These are phyloP conservation scores for Sipha maydis DNA, from an alignment of 2,888 invertebrate genomes.

Conservation along the genomic window DNA sequence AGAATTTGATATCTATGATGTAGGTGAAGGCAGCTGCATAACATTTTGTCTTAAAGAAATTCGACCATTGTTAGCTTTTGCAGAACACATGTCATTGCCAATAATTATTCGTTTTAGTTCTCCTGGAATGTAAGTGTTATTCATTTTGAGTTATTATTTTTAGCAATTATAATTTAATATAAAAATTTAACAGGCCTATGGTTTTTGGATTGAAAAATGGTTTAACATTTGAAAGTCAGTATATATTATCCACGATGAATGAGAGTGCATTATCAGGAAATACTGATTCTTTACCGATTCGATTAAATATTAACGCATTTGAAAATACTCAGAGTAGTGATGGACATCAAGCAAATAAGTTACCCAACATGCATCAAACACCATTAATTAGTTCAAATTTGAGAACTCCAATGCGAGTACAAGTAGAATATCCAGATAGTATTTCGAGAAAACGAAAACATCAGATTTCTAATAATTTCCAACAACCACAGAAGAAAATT, in stretches of 20 bases:
- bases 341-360: constrained; percentile 1
- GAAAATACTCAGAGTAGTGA: constrained; percentile 47
- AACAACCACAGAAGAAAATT: constrained; percentile 1
- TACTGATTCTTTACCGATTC: constrained; percentile 16
- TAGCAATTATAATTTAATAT: background rate
- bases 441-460: constrained; percentile 49
- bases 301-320: constrained; percentile 41
- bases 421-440: constrained; percentile 56
- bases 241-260: constrained; percentile 81
- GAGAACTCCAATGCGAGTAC: constrained; percentile 45
- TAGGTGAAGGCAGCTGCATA: constrained; percentile 76
- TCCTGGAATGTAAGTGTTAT: constrained; percentile 74
- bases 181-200: constrained; percentile 73
- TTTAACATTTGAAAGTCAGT: constrained; percentile 79
- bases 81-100: constrained; percentile 78
- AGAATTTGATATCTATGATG: constrained; percentile 79
- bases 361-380: background rate
- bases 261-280: constrained; percentile 33
- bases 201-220: constrained; percentile 79
- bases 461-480: background rate
- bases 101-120: constrained; percentile 79
- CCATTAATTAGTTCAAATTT: background rate
- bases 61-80: constrained; percentile 80
- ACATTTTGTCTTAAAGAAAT: constrained; percentile 90
- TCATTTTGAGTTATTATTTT: constrained; percentile 38